Evolutionary conservation across 2,113 vertebrate genomes (phyloP).

Genomic region (Pyrgilauda ruficollis): DNA sequence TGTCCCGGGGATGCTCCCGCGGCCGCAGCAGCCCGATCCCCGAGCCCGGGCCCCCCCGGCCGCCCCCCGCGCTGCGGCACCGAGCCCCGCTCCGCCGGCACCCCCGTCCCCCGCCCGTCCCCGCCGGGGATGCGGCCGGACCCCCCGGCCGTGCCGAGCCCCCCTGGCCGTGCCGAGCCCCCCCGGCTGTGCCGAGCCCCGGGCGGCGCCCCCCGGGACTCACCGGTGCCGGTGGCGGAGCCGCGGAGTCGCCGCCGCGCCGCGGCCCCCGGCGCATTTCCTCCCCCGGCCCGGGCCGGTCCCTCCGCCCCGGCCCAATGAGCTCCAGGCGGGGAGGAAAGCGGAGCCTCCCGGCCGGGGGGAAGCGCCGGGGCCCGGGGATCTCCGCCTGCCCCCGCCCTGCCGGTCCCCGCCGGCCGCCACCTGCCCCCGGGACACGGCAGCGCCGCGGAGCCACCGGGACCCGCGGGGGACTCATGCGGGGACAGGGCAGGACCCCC

Average conservation of each 20-base stretch:
- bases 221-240: not conserved
- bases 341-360: not conserved
- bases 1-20: not conserved
- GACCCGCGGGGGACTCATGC: rapidly evolving
- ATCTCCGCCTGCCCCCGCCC: not conserved
- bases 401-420: not conserved
- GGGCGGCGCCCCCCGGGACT: not conserved
- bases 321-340: constrained; percentile 1
- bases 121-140: too few relatives aligned
- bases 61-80: too few relatives aligned
- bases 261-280: not conserved
- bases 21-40: not conserved
- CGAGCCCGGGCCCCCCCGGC: not conserved
- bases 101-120: too few relatives aligned
- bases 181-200: too few relatives aligned
- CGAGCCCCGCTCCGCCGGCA: not conserved
- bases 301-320: constrained; percentile 13
- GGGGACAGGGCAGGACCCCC: not conserved
- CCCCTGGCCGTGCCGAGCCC: not conserved
- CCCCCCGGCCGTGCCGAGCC: too few relatives aligned
- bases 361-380: not conserved
- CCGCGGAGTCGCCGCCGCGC: not conserved
- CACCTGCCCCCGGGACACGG: not conserved
- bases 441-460: not conserved
- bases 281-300: not conserved